phyloP scores from a whole-genome alignment of 2,888 invertebrate species.

The Drosophila longiperda region DNA sequence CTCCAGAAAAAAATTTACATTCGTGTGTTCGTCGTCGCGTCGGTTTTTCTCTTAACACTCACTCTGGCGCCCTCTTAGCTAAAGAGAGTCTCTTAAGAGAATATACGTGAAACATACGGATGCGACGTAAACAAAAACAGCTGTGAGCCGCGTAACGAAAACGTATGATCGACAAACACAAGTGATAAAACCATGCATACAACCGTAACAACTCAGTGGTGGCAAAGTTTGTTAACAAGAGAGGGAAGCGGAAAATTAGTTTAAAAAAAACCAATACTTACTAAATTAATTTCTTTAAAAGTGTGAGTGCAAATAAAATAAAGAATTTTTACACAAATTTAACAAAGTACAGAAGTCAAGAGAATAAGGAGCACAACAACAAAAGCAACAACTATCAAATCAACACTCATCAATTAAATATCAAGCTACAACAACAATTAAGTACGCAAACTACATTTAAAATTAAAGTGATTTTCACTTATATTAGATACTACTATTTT shows the following conservation, averaged over 20 bases:
- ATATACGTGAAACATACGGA: conserved; percentile 41
- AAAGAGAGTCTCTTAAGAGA: conserved; percentile 31
- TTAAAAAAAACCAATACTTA: conserved; percentile 19
- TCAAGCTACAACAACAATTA: conserved; percentile 33
- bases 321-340: conserved; percentile 38
- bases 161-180: conserved; percentile 65
- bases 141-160: conserved; percentile 62
- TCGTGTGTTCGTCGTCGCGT: conserved; percentile 21
- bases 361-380: conserved; percentile 43
- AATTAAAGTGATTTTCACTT: conserved; percentile 50
- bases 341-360: conserved; percentile 38
- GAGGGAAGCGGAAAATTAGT: conserved; percentile 46
- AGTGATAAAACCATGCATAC: conserved; percentile 19
- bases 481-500: conserved; percentile 61
- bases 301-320: conserved; percentile 58
- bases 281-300: conserved; percentile 34
- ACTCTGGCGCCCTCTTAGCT: conserved; percentile 12
- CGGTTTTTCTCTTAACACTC: conserved; percentile 28
- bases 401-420: conserved; percentile 23
- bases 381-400: conserved; percentile 34
- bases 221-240: conserved; percentile 10
- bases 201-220: background rate
- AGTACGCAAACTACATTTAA: conserved; percentile 37
- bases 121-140: conserved; percentile 75
- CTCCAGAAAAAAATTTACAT: conserved; percentile 35